Base-by-base conservation (phyloP, 2,888 invertebrate species). In the Hypomecis punctinalis region DNA sequence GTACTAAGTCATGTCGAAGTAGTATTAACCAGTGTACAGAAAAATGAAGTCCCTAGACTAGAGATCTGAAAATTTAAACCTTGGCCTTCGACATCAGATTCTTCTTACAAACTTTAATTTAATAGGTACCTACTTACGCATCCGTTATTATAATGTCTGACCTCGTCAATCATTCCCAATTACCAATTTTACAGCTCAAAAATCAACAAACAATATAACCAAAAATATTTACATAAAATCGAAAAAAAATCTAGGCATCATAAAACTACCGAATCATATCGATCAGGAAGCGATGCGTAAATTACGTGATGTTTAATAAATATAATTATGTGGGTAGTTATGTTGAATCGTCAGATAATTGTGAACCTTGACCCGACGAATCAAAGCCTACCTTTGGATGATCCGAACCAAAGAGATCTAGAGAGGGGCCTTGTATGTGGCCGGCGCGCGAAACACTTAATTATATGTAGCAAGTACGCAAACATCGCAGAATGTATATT, bases 231-330 rank as follows among this genome's bases (percentile, higher is more conserved):
- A 37, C 53, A 37, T 53, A 63, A 39, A 46, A 52, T 9, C 36
- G 35, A 57, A 58, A 11, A 42, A 37, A n/a, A 35, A 36, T 53
- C 43, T 11, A 56, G 39, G 39, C 8, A 11, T 54, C 43, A 54
- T 54, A 59, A 64, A 64, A 64, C 63, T 60, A 64, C 60, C 61
- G 65, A 65, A 61, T 47, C 65, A 61, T 57, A 57, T 45, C 52
- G 43, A 65, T 57, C 60, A 57, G 65, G 65, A 65, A 65, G 61
- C 55, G 40, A 56, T 36, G 11, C 49, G 45, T 45, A 54, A 45
- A 56, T 64, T 51, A 57, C 47, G 65, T 57, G 47, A 46, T 46
- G 9, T 57, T 61, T 57, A 61, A 65, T 65, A 52, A 65, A 42
- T 51, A 52, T 60, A 51, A 64, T 56, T 46, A 60, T 51, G 46